Conservation (phyloP, 2,113 vertebrate species). For the Cyprinodon tularosa region DNA sequence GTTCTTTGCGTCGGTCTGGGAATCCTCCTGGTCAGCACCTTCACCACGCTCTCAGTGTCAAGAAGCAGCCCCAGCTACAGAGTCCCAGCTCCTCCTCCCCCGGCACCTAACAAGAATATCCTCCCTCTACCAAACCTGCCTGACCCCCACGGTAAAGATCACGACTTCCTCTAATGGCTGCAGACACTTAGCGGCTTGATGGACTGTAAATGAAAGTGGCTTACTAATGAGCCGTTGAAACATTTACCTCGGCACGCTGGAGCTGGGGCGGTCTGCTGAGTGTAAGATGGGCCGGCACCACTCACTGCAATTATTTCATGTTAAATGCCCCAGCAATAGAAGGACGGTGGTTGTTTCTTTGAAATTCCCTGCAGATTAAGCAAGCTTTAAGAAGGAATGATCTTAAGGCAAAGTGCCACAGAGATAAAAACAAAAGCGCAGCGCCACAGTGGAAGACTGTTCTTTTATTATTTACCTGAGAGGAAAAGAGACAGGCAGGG, state of each 20-base stretch:
- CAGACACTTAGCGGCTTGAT: constrained; percentile 42
- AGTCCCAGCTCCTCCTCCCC: constrained; percentile 56
- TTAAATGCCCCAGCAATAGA: constrained; percentile 22
- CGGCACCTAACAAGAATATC: constrained; percentile 53
- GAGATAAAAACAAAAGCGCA: constrained; percentile 59
- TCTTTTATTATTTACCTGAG: constrained; percentile 52
- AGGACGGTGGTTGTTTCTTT: constrained; percentile 44
- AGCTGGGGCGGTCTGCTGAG: constrained; percentile 22
- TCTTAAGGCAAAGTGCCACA: constrained; percentile 19
- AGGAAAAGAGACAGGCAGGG: constrained; percentile 64
- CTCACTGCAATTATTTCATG: constrained; percentile 37
- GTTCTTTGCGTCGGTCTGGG: constrained; percentile 93
- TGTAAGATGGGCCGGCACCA: constrained; percentile 39
- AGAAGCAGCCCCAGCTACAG: constrained; percentile 65
- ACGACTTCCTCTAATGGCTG: constrained; percentile 28
- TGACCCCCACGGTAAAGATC: constrained; percentile 68
- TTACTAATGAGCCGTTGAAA: constrained; percentile 59
- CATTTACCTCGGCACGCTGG: constrained; percentile 41
- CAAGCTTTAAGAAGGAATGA: constrained; percentile 25
- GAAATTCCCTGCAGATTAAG: constrained; percentile 20
- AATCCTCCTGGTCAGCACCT: constrained; percentile 92
- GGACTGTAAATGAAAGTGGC: constrained; percentile 56
- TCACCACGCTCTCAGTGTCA: constrained; percentile 87
- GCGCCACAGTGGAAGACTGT: constrained; percentile 35
- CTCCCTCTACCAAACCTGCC: constrained; percentile 48